Conservation (phyloP, 2,888 invertebrate genomes). For the Drosophila meridionalis region DNA sequence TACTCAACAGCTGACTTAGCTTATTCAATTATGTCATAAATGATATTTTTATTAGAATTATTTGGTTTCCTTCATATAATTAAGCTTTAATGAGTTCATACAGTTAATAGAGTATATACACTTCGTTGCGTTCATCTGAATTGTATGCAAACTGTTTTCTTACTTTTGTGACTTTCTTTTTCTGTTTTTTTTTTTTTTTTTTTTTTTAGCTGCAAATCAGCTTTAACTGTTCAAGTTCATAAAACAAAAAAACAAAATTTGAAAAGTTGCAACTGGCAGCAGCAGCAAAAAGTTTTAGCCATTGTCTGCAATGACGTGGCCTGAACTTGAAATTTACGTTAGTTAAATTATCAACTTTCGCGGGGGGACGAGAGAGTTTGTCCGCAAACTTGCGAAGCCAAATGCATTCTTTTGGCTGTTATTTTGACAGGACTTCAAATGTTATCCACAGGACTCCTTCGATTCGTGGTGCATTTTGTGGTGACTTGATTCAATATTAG, state of each 20-base stretch:
- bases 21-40: not conserved
- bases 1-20: not conserved
- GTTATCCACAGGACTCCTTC: slow-evolving; percentile 3
- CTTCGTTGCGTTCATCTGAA: slow-evolving; percentile 3
- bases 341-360: slow-evolving; percentile 61
- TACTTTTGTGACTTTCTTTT: not conserved
- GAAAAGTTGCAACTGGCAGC: slow-evolving; percentile 60
- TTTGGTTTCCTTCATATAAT: not conserved
- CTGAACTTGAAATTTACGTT: slow-evolving; percentile 70
- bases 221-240: slow-evolving; percentile 65
- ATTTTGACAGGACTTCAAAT: slow-evolving; percentile 21
- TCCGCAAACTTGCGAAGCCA: slow-evolving; percentile 30
- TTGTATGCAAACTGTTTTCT: not conserved
- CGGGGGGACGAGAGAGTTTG: slow-evolving; percentile 19
- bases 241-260: slow-evolving; percentile 56
- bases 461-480: slow-evolving; percentile 16
- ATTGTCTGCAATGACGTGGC: slow-evolving; percentile 43
- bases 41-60: not conserved
- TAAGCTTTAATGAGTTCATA: not conserved
- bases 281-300: slow-evolving; percentile 51
- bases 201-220: slow-evolving; percentile 47
- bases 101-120: slow-evolving; percentile 16
- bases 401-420: slow-evolving; percentile 14
- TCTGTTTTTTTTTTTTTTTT: slow-evolving; percentile 2
- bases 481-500: not conserved